Evolutionary conservation across 2,888 invertebrate species (phyloP).

Genomic region (Sialis lutaria): DNA sequence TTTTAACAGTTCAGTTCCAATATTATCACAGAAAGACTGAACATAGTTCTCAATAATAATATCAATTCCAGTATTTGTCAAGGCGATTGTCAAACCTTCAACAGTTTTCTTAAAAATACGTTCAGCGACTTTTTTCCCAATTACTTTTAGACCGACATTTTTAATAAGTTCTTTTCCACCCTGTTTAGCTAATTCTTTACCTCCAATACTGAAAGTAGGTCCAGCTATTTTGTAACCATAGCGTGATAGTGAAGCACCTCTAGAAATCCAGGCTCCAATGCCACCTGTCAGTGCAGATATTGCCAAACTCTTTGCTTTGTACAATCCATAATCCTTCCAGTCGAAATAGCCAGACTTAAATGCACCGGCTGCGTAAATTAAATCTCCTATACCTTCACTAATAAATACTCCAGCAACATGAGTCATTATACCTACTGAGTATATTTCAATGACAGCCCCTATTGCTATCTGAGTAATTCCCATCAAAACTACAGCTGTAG

Average conservation of each 20-base stretch:
- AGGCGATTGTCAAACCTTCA: conserved; percentile 7
- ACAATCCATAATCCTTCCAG: conserved; percentile 10
- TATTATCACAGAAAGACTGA: conserved; percentile 7
- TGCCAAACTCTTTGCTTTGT: conserved; percentile 10
- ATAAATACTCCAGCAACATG: conserved; percentile 11
- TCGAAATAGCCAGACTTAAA: conserved; percentile 10
- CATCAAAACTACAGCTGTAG: conserved; percentile 8
- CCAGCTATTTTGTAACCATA: conserved; percentile 8
- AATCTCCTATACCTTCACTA: conserved; percentile 13
- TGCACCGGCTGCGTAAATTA: conserved; percentile 11
- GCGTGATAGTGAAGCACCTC: conserved; percentile 6
- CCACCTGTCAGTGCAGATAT: conserved; percentile 5
- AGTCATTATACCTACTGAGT: conserved; percentile 9
- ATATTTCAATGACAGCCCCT: conserved; percentile 10
- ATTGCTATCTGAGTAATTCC: conserved; percentile 12
- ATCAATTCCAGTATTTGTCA: conserved; percentile 7
- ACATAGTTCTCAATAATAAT: conserved; percentile 7
- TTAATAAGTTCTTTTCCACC: conserved; percentile 6
- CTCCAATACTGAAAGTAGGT: conserved; percentile 2
- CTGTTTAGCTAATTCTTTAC: conserved; percentile 4
- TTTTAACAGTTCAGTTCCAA: conserved; percentile 4
- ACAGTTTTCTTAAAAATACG: conserved; percentile 6
- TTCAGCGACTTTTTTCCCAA: conserved; percentile 7
- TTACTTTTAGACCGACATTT: conserved; percentile 1
- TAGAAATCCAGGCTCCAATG: conserved; percentile 6